These are phyloP conservation scores for Ophion costatus DNA, from an alignment of 2,888 invertebrate genomes.

Conservation along the genomic window DNA sequence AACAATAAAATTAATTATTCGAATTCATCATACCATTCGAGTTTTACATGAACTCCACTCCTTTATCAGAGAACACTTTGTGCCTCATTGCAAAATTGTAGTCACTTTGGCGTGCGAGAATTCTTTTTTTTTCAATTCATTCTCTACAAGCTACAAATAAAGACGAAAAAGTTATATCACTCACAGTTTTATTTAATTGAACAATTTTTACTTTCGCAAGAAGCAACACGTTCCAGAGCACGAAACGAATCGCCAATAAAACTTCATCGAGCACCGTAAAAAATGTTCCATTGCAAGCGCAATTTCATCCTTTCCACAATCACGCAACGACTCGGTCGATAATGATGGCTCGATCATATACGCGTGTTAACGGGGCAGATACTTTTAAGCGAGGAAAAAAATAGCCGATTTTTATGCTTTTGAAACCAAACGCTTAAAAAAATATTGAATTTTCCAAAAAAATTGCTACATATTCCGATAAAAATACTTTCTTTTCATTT, in stretches of 20 bases:
- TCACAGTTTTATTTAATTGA: not conserved
- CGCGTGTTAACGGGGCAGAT: not conserved
- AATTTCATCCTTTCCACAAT: not conserved
- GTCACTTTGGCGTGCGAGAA: not conserved
- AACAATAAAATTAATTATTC: not conserved
- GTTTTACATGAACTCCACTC: not conserved
- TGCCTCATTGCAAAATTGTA: no score
- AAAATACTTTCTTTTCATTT: no score
- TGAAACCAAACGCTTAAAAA: no score
- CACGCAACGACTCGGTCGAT: not conserved
- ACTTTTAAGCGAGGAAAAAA: no score
- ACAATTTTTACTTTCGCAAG: not conserved
- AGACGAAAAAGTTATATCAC: not conserved
- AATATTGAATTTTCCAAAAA: no score
- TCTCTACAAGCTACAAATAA: not conserved
- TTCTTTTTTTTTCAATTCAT: not conserved
- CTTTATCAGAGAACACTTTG: not conserved
- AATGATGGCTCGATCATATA: not conserved
- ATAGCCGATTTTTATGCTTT: no score
- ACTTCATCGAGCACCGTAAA: not conserved
- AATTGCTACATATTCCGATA: no score
- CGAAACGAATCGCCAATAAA: not conserved
- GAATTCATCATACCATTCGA: not conserved
- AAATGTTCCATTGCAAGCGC: not conserved
- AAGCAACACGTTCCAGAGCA: not conserved